Evolutionary conservation across 2,113 vertebrate species (phyloP), one percentile per base, ranked within the genome.

Genomic region (Sander lucioperca): DNA sequence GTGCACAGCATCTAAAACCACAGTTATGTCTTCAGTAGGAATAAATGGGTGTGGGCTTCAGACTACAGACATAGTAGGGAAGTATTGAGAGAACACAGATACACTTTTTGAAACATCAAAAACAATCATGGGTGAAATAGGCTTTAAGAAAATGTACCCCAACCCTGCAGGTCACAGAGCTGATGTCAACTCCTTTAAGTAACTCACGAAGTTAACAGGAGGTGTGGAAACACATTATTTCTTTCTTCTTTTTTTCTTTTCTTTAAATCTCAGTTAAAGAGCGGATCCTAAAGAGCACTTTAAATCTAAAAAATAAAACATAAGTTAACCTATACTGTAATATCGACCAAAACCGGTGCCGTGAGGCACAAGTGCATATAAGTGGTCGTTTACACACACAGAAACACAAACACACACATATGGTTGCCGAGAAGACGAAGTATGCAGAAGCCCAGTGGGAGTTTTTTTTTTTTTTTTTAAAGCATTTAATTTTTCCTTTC

Each of bases 401-500:
- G 2, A 51, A 27, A 66, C 59, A 57, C 58, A 57, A 51, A 64
- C 48, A 48, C 57, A 57, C 53, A 48, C 48, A 57, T 30, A 66
- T 13, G 71, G 73, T 83, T 82, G 53, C 82, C 11, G 56, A 78
- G 85, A 78, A 86, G 79, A 80, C 53, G 3, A 87, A 86, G 80
- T 70, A 86, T 83, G 83, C 76, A 66, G 62, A 8, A 64, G 15
- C 81, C 21, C 89, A 86, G 88, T n/a, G 80, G 75, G 86, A 81
- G 79, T 23, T 87, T 45, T 74, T 6, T 71, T 74, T 43, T 39
- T 79, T 39, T 43, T 64, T 77, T n/a, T n/a, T 59, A 18, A 45
- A 74, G 77, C 62, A 9, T 89, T 89, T 88, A 78, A 90, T 91
- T 88, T 90, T 70, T 74, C 61, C 16, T 87, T 88, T 91, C 74